phyloP scores from a whole-genome alignment of 2,113 vertebrate species.

The Rhea americana region DNA sequence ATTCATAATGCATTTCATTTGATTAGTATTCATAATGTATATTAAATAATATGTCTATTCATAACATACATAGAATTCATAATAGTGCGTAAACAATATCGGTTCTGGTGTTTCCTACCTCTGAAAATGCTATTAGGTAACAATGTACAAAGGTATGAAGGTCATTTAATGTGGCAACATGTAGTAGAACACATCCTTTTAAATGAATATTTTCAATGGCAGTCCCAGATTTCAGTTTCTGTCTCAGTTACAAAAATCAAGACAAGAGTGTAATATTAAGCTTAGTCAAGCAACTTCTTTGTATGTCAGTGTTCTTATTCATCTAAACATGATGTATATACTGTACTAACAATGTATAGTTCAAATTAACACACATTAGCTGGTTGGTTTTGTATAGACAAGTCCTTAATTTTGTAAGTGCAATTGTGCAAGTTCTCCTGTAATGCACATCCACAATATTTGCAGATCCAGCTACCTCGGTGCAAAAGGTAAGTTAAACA shows the following conservation, averaged over 20 bases:
- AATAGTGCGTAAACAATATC: not conserved
- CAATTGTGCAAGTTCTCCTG: not conserved
- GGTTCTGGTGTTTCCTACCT: not conserved
- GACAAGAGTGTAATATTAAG: not conserved
- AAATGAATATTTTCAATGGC: not conserved
- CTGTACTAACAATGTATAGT: not conserved
- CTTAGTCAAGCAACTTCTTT: not conserved
- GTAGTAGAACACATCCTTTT: not conserved
- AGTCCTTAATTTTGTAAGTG: not conserved
- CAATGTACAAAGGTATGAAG: too few species aligned
- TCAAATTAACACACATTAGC: not conserved
- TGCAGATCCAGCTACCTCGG: not conserved
- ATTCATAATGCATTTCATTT: not conserved
- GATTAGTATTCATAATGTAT: not conserved
- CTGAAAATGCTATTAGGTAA: not conserved
- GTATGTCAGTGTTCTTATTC: not conserved
- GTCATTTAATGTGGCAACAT: too few species aligned
- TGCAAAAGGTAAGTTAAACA: not conserved
- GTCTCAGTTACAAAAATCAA: not conserved
- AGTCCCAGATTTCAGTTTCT: not conserved
- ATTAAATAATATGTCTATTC: not conserved
- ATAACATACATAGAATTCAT: not conserved
- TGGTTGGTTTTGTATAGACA: not conserved
- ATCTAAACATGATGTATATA: not conserved
- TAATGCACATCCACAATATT: not conserved